Evolutionary conservation across 2,888 invertebrate species (phyloP).

Genomic region (Dione vanillae): DNA sequence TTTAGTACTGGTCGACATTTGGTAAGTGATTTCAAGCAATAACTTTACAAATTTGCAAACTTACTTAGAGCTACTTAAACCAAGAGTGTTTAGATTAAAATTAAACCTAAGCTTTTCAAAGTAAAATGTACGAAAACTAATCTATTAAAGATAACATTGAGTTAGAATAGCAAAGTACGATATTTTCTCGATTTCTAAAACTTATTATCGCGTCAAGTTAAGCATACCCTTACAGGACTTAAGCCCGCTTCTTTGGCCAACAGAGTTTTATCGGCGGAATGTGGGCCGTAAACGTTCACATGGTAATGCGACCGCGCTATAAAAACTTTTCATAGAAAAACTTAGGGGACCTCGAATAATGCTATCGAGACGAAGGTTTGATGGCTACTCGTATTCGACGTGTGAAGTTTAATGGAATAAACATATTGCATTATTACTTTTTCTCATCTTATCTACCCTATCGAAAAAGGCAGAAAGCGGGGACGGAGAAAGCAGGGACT

Average conservation of each 20-base stretch:
- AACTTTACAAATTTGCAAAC: too few relatives aligned
- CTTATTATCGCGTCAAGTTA: conserved; percentile 46
- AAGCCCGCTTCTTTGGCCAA: conserved; percentile 56
- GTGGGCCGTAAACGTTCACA: conserved; percentile 56
- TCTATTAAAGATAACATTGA: conserved; percentile 2
- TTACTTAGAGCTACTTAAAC: too few relatives aligned
- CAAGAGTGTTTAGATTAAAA: not conserved
- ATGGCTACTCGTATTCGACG: conserved; percentile 32
- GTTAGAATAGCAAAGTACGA: conserved; percentile 5
- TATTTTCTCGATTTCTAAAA: conserved; percentile 29
- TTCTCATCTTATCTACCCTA: conserved; percentile 6
- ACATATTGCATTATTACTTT: conserved; percentile 31
- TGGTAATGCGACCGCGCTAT: conserved; percentile 50
- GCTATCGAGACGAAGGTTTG: conserved; percentile 38
- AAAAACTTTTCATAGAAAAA: conserved; percentile 53
- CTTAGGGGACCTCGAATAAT: conserved; percentile 41
- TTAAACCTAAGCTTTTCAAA: not conserved
- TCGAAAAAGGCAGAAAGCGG: too few relatives aligned
- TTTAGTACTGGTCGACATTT: not conserved
- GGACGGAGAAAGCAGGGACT: too few relatives aligned
- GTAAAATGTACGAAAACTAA: not conserved
- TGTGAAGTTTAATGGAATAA: conserved; percentile 38
- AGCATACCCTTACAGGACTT: conserved; percentile 40
- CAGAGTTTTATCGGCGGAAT: conserved; percentile 56
- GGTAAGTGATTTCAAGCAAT: not conserved